Evolutionary conservation across 2,113 vertebrate genomes (phyloP), one percentile per base, ranked within the genome.

Genomic region (Notechis scutatus): DNA sequence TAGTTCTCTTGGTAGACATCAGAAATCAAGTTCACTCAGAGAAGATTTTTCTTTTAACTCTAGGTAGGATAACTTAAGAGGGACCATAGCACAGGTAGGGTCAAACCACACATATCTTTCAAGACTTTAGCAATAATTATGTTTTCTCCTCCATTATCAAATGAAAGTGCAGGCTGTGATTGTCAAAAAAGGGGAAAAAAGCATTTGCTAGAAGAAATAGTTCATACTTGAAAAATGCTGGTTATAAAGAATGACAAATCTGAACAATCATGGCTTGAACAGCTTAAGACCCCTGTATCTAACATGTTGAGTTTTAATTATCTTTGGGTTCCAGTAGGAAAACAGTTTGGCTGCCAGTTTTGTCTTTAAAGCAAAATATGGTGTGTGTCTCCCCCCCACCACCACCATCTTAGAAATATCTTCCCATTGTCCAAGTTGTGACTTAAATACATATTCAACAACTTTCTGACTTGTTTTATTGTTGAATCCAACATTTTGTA

Each of bases 401-500:
- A 1, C 4, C 55, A 23, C 57, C 56, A 24, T 11, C 14, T 52
- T 69, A 23, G 26, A 52, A 52, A 18, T 7, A 52, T 24, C 5
- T 29, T n/a, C 39, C 45, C 39, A 23, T 89, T 56, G n/a, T 56
- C n/a, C n/a, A 23, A 29, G 7, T 10, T 34, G 81, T 39, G n/a
- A 55, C 54, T 81, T 69, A 29, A 34, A 18, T 52, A 86, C 39
- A 20, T 47, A 23, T 29, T 61, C 87, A 29, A 59, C 56, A 61
- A 47, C 42, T 64, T 39, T 47, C 85, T 7, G 0, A 39, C 61
- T 59, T 64, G 57, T 34, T 88, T 18, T 55, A 26, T 42, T 85
- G 42, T 69, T 21, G 54, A 47, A 95, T 97, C 93, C 5, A 4
- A 94, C 96, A 96, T 96, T 81, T 97, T 96, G 94, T 55, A 91